phyloP scores from a whole-genome alignment of 2,113 vertebrate genomes.

The Pseudorasbora parva region DNA sequence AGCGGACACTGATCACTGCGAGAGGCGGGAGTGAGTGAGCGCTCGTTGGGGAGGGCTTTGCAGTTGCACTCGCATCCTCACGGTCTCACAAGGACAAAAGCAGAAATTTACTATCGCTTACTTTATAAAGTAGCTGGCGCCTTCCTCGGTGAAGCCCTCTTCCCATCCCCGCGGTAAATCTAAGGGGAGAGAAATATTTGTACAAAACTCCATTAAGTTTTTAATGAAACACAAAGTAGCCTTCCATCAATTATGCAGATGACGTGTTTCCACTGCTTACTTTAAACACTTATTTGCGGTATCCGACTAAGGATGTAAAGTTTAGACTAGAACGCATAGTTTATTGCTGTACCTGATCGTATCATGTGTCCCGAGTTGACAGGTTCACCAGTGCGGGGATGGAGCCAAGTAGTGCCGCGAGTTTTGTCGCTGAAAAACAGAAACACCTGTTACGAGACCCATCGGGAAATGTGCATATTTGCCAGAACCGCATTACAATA shows the following conservation, averaged over 20 bases:
- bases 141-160: constrained; percentile 96
- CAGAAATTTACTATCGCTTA: constrained; percentile 75
- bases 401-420: constrained; percentile 90
- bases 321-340: background rate
- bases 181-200: constrained; percentile 61
- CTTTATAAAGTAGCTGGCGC: constrained; percentile 99
- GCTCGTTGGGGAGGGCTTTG: constrained; percentile 50
- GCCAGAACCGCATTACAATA: background rate
- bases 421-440: constrained; percentile 84
- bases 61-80: constrained; percentile 39
- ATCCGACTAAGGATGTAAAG: background rate
- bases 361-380: constrained; percentile 99
- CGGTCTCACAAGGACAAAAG: constrained; percentile 44
- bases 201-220: constrained; percentile 10
- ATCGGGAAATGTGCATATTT: constrained; percentile 31
- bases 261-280: constrained; percentile 9
- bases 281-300: constrained; percentile 4
- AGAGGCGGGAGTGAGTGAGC: constrained; percentile 35
- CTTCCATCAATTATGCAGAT: constrained; percentile 3
- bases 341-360: constrained; percentile 86
- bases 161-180: constrained; percentile 97
- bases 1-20: background rate
- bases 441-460: constrained; percentile 79
- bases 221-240: constrained; percentile 24
- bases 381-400: constrained; percentile 91